phyloP scores from a whole-genome alignment of 2,113 vertebrate species.

The Eretmochelys imbricata region DNA sequence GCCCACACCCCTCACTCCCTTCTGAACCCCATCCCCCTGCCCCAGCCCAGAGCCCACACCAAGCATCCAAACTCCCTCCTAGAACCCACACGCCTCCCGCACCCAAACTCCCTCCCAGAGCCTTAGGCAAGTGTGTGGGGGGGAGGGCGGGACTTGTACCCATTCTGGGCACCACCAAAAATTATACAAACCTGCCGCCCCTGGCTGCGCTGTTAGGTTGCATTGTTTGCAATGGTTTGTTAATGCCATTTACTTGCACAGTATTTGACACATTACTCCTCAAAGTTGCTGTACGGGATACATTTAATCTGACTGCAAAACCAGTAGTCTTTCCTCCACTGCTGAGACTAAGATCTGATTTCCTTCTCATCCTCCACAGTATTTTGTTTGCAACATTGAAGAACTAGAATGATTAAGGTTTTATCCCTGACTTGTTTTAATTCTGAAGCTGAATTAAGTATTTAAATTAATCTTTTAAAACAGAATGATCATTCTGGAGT shows the following conservation, averaged over 20 bases:
- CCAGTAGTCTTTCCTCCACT: neutral
- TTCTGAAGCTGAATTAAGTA: neutral
- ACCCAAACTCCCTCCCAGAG: too few relatives aligned
- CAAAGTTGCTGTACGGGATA: accelerated
- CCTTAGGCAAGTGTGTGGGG: too few relatives aligned
- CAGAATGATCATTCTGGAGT: neutral
- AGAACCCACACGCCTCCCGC: too few relatives aligned
- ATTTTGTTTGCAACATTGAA: accelerated
- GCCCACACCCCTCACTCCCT: too few relatives aligned
- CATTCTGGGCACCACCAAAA: too few relatives aligned
- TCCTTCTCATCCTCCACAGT: neutral
- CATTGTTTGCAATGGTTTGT: neutral
- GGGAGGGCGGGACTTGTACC: too few relatives aligned
- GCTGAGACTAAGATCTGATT: neutral
- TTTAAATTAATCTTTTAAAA: neutral
- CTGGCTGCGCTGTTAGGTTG: accelerated
- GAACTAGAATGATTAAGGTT: slow-evolving; percentile 29
- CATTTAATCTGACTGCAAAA: neutral
- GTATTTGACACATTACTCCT: neutral
- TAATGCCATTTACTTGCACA: accelerated
- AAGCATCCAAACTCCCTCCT: too few relatives aligned
- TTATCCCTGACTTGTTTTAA: slow-evolving; percentile 15
- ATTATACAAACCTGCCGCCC: too few relatives aligned
- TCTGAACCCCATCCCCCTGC: too few relatives aligned
- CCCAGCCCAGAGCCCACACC: too few relatives aligned